Percentiles rank a stretch among this genome's conserved stretches.
Conservation (phyloP, 2,113 vertebrate species). For the Psettodes erumei region DNA sequence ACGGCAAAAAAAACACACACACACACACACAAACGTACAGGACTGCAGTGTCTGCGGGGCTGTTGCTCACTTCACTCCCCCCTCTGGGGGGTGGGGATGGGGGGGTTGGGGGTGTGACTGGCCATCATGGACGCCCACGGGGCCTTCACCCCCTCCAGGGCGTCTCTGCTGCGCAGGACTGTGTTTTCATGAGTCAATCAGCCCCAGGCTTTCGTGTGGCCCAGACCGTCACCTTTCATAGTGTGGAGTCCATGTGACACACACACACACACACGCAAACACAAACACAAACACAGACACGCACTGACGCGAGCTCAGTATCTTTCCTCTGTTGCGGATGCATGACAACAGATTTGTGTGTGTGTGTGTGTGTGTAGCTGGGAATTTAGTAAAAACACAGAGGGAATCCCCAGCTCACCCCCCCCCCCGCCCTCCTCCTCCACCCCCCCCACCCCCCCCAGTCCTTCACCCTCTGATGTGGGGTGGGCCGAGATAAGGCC, state of each 20-base stretch:
- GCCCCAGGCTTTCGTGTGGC: conserved; percentile 12
- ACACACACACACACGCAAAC: neutral
- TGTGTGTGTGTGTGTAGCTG: neutral
- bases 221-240: conserved; percentile 32
- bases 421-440: neutral
- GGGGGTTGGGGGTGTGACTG: conserved; percentile 39
- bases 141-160: conserved; percentile 35
- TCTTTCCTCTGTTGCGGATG: too few relatives aligned
- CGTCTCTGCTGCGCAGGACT: conserved; percentile 14
- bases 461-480: conserved; percentile 44
- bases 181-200: conserved; percentile 36
- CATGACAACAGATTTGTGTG: neutral
- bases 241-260: neutral
- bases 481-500: conserved; percentile 70
- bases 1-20: neutral
- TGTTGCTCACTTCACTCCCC: conserved; percentile 23
- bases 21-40: conserved; percentile 1
- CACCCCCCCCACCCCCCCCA: neutral
- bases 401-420: conserved; percentile 56
- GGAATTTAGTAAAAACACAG: conserved; percentile 36
- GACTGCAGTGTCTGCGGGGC: neutral
- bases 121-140: conserved; percentile 32
- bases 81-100: too few relatives aligned
- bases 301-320: neutral
- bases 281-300: neutral